Evolutionary conservation across 2,113 vertebrate genomes (phyloP).

Genomic region (Brachypodius melanocephalos): DNA sequence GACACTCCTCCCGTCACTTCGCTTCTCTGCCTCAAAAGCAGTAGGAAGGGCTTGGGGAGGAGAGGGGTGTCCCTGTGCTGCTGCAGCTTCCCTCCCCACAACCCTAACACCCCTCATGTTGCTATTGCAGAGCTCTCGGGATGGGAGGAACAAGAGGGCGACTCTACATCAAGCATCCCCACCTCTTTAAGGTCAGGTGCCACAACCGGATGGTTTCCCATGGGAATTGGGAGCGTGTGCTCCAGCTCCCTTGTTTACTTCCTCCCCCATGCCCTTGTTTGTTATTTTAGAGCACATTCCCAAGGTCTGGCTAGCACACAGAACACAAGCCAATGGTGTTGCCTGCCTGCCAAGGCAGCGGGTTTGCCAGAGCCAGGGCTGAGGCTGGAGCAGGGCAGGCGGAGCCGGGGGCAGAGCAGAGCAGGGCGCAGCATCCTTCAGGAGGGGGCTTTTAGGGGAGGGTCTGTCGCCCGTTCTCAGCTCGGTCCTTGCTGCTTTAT

Average conservation of each 20-base stretch:
- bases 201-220: background rate
- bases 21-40: slow-evolving; percentile 31
- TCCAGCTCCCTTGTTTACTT: background rate
- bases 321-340: accelerated
- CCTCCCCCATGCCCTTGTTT: background rate
- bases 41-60: slow-evolving; percentile 37
- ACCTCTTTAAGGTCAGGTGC: slow-evolving; percentile 91
- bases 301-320: background rate
- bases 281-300: accelerated
- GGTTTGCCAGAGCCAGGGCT: background rate
- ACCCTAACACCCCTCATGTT: background rate
- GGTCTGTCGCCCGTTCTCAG: background rate
- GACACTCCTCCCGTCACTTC: slow-evolving; percentile 11
- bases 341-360: accelerated
- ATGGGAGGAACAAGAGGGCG: slow-evolving; percentile 98
- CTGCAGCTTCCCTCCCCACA: accelerated
- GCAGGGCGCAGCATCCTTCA: accelerated
- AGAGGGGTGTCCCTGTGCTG: background rate
- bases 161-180: slow-evolving; percentile 96
- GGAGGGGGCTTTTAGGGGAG: background rate
- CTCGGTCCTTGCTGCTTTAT: slow-evolving; percentile 31
- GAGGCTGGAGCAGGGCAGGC: background rate
- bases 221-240: background rate
- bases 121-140: slow-evolving; percentile 85
- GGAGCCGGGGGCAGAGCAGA: background rate